These are phyloP conservation scores for Nesoenas mayeri DNA, from an alignment of 2,113 vertebrate species.

Conservation along the genomic window DNA sequence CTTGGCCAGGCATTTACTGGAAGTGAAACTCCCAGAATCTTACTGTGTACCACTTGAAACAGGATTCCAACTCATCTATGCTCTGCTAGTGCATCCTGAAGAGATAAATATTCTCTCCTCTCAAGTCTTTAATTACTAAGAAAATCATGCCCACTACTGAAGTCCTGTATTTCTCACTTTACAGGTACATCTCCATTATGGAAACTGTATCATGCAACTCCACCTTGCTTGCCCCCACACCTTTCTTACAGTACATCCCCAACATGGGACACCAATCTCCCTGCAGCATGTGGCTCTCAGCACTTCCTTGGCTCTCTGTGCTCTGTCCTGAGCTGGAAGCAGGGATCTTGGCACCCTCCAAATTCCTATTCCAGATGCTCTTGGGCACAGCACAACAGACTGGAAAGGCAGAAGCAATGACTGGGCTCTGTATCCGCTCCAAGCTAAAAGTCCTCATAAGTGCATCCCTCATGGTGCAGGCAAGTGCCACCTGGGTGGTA, in stretches of 20 bases:
- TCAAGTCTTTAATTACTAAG: not conserved
- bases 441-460: not conserved
- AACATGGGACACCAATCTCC: not conserved
- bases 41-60: not conserved
- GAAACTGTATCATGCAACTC: not conserved
- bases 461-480: not conserved
- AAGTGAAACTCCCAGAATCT: not conserved
- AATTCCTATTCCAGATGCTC: not conserved
- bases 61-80: not conserved
- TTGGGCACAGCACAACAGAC: not conserved
- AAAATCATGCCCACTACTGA: not conserved
- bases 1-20: not conserved
- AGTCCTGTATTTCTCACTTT: not conserved
- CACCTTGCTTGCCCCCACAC: rapidly evolving
- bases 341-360: not conserved
- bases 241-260: not conserved
- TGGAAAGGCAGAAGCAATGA: not conserved
- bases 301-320: not conserved
- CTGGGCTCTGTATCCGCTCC: not conserved
- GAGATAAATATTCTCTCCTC: not conserved
- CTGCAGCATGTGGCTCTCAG: not conserved
- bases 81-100: not conserved
- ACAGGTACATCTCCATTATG: not conserved
- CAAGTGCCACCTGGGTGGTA: not conserved
- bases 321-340: not conserved